Percentiles rank a stretch among this genome's conserved stretches.
phyloP scores from a whole-genome alignment of 1,140 invertebrate species.

The Lepidurus packardi region DNA sequence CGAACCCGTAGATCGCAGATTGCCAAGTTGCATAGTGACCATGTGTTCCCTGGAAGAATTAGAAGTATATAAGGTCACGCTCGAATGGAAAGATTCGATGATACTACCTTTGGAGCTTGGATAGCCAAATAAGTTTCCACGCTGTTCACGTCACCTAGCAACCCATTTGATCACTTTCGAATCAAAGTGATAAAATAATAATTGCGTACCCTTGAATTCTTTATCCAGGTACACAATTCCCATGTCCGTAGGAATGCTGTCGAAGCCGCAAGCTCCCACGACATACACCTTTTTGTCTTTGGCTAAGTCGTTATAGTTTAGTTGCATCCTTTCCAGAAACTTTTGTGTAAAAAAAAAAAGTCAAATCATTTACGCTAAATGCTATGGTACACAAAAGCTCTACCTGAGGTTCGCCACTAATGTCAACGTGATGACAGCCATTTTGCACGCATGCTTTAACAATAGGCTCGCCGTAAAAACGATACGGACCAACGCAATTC shows the following conservation, averaged over 20 bases:
- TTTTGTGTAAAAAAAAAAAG: slow-evolving; percentile 43
- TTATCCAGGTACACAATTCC: slow-evolving; percentile 67
- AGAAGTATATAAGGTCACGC: background rate
- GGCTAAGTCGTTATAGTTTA: slow-evolving; percentile 71
- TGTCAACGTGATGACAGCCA: slow-evolving; percentile 79
- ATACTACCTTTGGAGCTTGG: slow-evolving; percentile 40
- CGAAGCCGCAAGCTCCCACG: slow-evolving; percentile 84
- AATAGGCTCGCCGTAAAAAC: slow-evolving; percentile 84
- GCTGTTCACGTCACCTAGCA: slow-evolving; percentile 61
- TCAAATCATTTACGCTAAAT: background rate
- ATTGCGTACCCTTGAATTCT: slow-evolving; percentile 58
- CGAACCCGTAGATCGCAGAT: slow-evolving; percentile 66
- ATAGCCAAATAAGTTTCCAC: slow-evolving; percentile 64
- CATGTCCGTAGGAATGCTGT: slow-evolving; percentile 79
- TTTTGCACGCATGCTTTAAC: slow-evolving; percentile 78
- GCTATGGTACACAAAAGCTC: slow-evolving; percentile 28
- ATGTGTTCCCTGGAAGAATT: slow-evolving; percentile 27
- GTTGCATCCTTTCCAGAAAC: slow-evolving; percentile 79
- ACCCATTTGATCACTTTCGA: background rate
- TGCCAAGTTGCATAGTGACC: slow-evolving; percentile 75
- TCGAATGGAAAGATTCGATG: background rate
- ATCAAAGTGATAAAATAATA: background rate
- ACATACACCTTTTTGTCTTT: slow-evolving; percentile 71
- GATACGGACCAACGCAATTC: slow-evolving; percentile 85
- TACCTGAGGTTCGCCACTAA: slow-evolving; percentile 77